Conservation (phyloP, 2,888 invertebrate genomes). For the Aricia artaxerxes region DNA sequence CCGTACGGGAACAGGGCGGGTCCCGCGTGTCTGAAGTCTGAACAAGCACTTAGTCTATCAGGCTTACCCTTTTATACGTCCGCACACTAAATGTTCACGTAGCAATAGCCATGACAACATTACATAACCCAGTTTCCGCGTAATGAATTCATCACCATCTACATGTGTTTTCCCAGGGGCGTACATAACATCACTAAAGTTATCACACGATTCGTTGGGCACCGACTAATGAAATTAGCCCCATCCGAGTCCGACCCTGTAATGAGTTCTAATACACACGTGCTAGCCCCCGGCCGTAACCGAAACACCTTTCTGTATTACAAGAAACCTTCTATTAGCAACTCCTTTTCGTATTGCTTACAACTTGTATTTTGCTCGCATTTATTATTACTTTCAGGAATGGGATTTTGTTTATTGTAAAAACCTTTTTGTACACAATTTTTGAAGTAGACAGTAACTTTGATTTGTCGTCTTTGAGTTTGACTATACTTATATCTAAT, state of each 20-base stretch:
- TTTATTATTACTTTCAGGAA: not conserved
- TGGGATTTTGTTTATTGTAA: not conserved
- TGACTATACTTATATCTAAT: too few species aligned
- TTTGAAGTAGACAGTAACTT: too few species aligned
- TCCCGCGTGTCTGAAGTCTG: too few species aligned
- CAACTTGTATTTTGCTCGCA: not conserved
- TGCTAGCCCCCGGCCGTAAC: conserved; percentile 54
- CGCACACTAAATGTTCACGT: too few species aligned
- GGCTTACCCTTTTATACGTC: too few species aligned
- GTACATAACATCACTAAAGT: conserved; percentile 74
- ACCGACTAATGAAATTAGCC: conserved; percentile 78
- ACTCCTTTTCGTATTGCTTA: not conserved
- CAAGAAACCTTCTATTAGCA: not conserved
- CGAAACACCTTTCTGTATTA: conserved; percentile 45
- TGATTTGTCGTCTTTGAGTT: too few species aligned
- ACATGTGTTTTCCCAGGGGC: conserved; percentile 64
- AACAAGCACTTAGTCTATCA: too few species aligned
- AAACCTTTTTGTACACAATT: not conserved
- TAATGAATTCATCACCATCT: conserved; percentile 55
- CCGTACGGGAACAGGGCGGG: too few species aligned
- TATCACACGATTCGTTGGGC: conserved; percentile 79
- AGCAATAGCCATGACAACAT: not conserved
- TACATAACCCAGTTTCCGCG: conserved; percentile 35
- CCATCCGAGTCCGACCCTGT: conserved; percentile 63
- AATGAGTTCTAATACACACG: conserved; percentile 70